phyloP scores from a whole-genome alignment of 2,888 invertebrate species.

The Prenolepis imparis region DNA sequence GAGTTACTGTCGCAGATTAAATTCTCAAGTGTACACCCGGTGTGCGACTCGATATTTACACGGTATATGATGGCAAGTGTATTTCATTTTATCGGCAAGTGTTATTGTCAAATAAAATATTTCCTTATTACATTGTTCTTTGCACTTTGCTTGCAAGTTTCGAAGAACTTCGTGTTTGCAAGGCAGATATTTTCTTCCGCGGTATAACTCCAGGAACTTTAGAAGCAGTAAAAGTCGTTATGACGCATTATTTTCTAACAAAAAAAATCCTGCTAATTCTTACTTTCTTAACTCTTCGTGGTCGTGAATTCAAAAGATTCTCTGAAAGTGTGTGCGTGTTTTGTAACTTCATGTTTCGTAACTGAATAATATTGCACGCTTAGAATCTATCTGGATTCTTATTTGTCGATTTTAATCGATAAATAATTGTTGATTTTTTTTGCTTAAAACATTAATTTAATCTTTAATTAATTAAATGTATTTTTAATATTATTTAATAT shows the following conservation, averaged over 20 bases:
- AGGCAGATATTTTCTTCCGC: background rate
- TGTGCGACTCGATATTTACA: constrained; percentile 33
- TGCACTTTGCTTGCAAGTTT: constrained; percentile 22
- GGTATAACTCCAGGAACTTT: constrained; percentile 7
- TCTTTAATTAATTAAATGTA: background rate
- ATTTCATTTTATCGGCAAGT: constrained; percentile 10
- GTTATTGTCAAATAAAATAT: constrained; percentile 1
- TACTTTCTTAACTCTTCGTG: background rate
- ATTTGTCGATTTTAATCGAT: background rate
- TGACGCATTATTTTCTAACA: background rate
- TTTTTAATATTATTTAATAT: background rate
- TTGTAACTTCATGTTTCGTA: background rate
- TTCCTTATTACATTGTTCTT: constrained; percentile 5
- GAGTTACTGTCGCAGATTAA: constrained; percentile 1
- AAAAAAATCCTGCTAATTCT: background rate
- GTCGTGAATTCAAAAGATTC: background rate
- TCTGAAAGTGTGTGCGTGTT: background rate
- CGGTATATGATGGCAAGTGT: constrained; percentile 11
- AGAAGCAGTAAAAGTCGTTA: background rate
- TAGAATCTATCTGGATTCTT: background rate
- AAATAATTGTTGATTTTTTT: background rate
- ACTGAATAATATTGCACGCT: background rate
- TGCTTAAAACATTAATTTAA: background rate
- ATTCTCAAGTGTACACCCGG: constrained; percentile 33
- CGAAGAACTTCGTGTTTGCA: background rate